Conservation (phyloP, 1,140 invertebrate species). For the Heliconius hermathena region DNA sequence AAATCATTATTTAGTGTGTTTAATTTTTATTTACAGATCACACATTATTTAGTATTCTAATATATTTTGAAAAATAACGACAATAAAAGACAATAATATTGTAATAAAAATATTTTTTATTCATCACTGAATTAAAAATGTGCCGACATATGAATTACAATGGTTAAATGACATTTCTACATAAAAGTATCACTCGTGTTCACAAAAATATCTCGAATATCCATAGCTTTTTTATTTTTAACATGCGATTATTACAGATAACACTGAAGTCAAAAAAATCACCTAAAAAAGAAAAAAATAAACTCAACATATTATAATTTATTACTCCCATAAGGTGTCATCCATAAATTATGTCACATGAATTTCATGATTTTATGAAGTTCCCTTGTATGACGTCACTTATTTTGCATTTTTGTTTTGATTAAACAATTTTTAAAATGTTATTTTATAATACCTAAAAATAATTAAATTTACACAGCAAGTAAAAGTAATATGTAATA, state of each 20-base stretch:
- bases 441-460: too few species aligned
- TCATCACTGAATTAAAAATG: slow-evolving; percentile 48
- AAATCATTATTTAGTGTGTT: too few species aligned
- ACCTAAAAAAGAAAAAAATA: background rate
- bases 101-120: slow-evolving; percentile 39
- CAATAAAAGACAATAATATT: background rate
- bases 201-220: slow-evolving; percentile 29
- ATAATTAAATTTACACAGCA: too few species aligned
- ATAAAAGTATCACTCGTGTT: slow-evolving; percentile 38
- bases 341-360: too few species aligned
- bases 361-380: too few species aligned
- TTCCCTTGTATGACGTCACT: too few species aligned
- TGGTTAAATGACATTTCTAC: slow-evolving; percentile 47
- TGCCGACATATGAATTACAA: slow-evolving; percentile 45
- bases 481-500: too few species aligned
- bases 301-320: background rate
- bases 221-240: background rate
- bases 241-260: background rate
- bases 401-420: too few species aligned
- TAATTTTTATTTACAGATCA: background rate
- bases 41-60: background rate
- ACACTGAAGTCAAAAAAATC: background rate
- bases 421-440: too few species aligned
- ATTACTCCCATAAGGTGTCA: background rate
- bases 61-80: background rate